Percentiles rank a stretch among this genome's conserved stretches.
phyloP scores from a whole-genome alignment of 2,888 invertebrate species.

The Drosophila anceps region DNA sequence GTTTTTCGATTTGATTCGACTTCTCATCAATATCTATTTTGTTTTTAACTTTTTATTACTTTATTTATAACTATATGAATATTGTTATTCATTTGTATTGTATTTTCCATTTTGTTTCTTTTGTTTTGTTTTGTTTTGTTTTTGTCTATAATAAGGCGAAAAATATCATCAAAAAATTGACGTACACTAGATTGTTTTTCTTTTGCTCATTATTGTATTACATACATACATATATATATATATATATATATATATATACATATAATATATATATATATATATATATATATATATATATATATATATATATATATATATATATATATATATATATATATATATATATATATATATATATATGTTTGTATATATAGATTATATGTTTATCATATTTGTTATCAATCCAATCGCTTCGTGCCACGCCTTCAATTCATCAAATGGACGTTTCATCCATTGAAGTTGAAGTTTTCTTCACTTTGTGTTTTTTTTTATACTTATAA shows the following conservation, averaged over 20 bases:
- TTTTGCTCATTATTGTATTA: conserved; percentile 71
- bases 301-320: conserved; percentile 34
- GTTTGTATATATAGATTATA: conserved; percentile 37
- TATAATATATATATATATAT: conserved; percentile 33
- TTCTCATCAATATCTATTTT: not conserved
- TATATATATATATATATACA: conserved; percentile 31
- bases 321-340: conserved; percentile 26
- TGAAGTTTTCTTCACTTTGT: conserved; percentile 8
- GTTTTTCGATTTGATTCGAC: conserved; percentile 16
- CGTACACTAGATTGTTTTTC: conserved; percentile 83
- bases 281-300: conserved; percentile 44
- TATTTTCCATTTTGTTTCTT: conserved; percentile 9
- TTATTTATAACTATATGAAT: conserved; percentile 22
- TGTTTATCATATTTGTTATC: conserved; percentile 61
- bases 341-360: conserved; percentile 47
- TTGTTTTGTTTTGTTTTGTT: conserved; percentile 34
- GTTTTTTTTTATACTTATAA: conserved; percentile 12
- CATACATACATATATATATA: conserved; percentile 47
- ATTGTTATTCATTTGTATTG: conserved; percentile 27
- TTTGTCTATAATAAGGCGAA: conserved; percentile 82
- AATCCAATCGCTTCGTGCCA: conserved; percentile 39
- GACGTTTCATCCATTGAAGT: conserved; percentile 6
- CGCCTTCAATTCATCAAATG: conserved; percentile 34
- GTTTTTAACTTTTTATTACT: not conserved
- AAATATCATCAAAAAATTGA: conserved; percentile 85